Conservation (phyloP, 2,797 vertebrate species). For the Perdix hodgsoniae region DNA sequence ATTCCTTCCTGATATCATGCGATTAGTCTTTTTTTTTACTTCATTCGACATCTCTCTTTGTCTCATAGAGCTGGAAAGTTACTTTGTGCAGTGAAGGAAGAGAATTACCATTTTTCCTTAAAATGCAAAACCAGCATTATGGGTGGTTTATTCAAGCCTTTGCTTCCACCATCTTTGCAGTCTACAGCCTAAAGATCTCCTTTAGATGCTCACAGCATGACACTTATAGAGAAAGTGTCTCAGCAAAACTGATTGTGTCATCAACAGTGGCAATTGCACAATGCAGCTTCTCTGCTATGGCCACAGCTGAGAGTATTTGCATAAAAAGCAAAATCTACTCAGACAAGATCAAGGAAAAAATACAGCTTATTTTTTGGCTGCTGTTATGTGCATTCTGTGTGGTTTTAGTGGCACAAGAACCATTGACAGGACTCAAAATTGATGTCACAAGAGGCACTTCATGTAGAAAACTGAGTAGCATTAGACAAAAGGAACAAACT, state of each 20-base stretch:
- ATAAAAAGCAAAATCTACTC: neutral
- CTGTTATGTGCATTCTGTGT: neutral
- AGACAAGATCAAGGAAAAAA: rapidly evolving
- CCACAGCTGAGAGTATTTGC: neutral
- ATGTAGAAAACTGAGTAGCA: neutral
- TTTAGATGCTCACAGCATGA: neutral
- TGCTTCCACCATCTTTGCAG: neutral
- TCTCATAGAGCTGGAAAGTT: neutral
- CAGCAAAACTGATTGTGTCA: neutral
- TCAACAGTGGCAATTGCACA: neutral
- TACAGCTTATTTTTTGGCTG: neutral
- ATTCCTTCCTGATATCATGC: neutral
- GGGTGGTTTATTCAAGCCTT: neutral
- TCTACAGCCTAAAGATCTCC: neutral
- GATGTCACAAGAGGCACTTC: neutral
- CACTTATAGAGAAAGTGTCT: neutral
- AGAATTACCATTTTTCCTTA: neutral
- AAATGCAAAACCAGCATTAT: neutral
- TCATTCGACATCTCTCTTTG: slow-evolving; percentile 1
- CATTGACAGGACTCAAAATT: neutral
- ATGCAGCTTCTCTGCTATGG: neutral
- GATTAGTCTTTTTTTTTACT: slow-evolving; percentile 13
- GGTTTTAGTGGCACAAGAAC: neutral
- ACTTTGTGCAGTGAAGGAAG: neutral
- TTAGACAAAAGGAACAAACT: neutral